Conservation (phyloP, 2,797 vertebrate species). For the Momotus momota region DNA sequence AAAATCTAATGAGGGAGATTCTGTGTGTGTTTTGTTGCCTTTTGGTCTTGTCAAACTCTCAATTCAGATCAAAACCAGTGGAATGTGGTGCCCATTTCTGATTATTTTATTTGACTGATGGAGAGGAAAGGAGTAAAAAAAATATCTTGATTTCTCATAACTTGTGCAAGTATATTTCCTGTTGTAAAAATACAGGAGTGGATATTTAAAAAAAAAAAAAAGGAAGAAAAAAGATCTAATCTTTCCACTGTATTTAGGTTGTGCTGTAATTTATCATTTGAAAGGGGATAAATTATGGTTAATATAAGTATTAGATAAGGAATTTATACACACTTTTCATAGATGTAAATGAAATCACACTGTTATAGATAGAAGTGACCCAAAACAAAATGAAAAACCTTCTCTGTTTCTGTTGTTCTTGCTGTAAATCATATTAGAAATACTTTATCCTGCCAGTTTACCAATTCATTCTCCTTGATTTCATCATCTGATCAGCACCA, state of each 20-base stretch:
- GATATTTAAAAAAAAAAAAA: neutral
- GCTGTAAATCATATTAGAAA: slow-evolving; percentile 48
- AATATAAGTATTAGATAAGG: neutral
- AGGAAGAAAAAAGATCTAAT: neutral
- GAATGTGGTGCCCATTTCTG: slow-evolving; percentile 8
- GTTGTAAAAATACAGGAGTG: neutral
- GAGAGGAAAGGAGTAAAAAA: neutral
- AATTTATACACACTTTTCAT: neutral
- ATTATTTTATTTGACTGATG: neutral
- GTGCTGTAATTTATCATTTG: neutral
- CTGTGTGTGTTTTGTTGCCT: slow-evolving; percentile 11
- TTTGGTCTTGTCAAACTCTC: too few relatives aligned
- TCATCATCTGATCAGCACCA: slow-evolving; percentile 56
- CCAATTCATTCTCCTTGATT: slow-evolving; percentile 4
- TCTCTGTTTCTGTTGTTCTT: slow-evolving; percentile 40
- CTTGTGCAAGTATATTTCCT: neutral
- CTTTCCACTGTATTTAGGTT: neutral
- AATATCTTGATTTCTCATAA: neutral
- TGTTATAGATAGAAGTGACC: neutral
- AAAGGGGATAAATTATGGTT: neutral
- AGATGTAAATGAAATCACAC: neutral
- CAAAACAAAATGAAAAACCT: neutral
- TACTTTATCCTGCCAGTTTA: slow-evolving; percentile 32
- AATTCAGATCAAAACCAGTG: neutral
- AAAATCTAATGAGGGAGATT: slow-evolving; percentile 64